Evolutionary conservation across 2,888 invertebrate genomes (phyloP).

Genomic region (Tetramorium bicarinatum): DNA sequence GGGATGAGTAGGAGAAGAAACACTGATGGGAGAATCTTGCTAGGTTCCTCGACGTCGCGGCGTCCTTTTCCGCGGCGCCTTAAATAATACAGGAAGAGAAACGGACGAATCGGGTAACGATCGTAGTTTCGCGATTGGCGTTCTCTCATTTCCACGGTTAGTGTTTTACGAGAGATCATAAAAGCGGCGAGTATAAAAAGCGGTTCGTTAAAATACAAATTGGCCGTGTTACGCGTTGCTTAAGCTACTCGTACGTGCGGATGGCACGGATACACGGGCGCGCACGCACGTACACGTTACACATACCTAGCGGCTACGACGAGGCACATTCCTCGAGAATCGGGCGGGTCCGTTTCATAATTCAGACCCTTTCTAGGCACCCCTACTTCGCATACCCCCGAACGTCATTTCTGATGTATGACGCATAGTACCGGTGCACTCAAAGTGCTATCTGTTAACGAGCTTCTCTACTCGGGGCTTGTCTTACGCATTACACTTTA

Average conservation of each 20-base stretch:
- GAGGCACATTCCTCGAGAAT: conserved; percentile 54
- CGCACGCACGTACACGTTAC: neutral
- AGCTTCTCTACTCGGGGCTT: conserved; percentile 59
- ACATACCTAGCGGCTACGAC: neutral
- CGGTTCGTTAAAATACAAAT: conserved; percentile 54
- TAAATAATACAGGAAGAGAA: neutral
- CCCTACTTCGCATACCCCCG: conserved; percentile 60
- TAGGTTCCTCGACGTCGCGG: conserved; percentile 2
- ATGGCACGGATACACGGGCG: neutral
- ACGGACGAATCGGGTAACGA: conserved; percentile 28
- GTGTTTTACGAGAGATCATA: conserved; percentile 42
- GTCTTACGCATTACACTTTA: conserved; percentile 57
- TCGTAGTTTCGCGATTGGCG: conserved; percentile 38
- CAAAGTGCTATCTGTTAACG: conserved; percentile 58
- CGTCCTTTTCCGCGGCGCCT: conserved; percentile 1
- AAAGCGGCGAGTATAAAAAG: conserved; percentile 50
- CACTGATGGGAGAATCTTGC: neutral
- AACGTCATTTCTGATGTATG: conserved; percentile 67
- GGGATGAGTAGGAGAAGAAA: neutral
- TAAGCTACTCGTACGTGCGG: conserved; percentile 8
- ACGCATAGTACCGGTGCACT: conserved; percentile 60
- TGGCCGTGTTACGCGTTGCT: conserved; percentile 44
- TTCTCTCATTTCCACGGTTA: conserved; percentile 40
- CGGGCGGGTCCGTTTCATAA: conserved; percentile 80
- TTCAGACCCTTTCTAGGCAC: conserved; percentile 83